A percentile compares a stretch with the other conserved stretches of the same genome.
phyloP scores from a whole-genome alignment of 2,113 vertebrate species.

The Lophura nycthemera region DNA sequence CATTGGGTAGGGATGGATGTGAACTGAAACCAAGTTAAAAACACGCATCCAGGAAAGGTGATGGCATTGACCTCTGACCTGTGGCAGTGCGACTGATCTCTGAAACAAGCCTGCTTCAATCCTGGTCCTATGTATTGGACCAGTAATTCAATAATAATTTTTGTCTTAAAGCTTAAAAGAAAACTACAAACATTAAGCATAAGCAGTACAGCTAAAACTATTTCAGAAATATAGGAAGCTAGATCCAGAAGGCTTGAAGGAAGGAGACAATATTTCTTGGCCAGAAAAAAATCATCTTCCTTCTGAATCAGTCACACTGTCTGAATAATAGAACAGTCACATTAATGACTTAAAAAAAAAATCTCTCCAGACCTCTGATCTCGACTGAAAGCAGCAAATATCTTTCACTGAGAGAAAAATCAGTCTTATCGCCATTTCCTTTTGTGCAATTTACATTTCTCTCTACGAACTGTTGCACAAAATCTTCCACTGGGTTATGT shows the following conservation, averaged over 20 bases:
- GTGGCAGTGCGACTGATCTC: background rate
- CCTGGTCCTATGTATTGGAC: background rate
- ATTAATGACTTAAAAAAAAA: background rate
- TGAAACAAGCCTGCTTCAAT: background rate
- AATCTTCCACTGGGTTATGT: background rate
- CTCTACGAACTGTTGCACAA: background rate
- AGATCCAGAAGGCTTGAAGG: background rate
- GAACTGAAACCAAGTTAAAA: background rate
- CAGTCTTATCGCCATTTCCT: background rate
- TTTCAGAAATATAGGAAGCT: background rate
- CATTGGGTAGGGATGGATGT: background rate
- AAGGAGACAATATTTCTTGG: accelerated
- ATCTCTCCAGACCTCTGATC: background rate
- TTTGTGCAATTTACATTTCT: too few species aligned
- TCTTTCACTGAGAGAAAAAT: background rate
- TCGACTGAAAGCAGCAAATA: background rate
- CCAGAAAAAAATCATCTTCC: background rate
- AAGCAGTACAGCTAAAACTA: background rate
- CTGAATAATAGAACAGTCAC: background rate
- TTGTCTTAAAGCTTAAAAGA: background rate
- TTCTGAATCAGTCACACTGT: background rate
- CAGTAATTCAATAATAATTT: background rate
- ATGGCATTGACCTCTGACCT: background rate
- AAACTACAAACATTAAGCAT: background rate
- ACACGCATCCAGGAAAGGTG: background rate